Base-by-base conservation (phyloP, 2,113 vertebrate species). In the Nesospiza acunhae region DNA sequence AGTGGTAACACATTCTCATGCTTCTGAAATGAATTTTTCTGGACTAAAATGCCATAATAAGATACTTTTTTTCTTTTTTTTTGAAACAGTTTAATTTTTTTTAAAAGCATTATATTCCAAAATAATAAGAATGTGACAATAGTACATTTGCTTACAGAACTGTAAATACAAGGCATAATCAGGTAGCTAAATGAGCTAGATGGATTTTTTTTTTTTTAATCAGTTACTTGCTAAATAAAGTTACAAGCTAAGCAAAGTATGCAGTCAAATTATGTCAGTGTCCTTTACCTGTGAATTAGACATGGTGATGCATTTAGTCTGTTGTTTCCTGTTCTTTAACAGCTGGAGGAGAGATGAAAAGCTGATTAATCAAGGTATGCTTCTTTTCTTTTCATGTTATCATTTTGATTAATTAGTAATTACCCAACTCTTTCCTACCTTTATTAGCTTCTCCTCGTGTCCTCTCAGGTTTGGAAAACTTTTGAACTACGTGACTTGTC, bases 371-470 rank as follows among this genome's bases (percentile, higher is more conserved):
- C 67, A 80, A 86, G 35, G 24, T 74, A 63, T 52, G 17, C 21
- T 89, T 55, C 39, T 90, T 90, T 92, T 74, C 64, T 47, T 90
- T 90, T 87, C 64, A 63, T 52, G 39, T 63, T 81, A 90, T 75
- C 27, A 46, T 84, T 93, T 89, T 81, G 50, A 89, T 95, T 92
- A 86, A 80, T 86, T 84, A 78, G 31, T 78, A 90, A 94, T 92
- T 94, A 86, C 9, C 13, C 8, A 60, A 4, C 9, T 81, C 62
- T 78, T 91, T 84, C 79, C 72, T 80, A 62, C 30, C 18, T 66
- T 87, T 91, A 47, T 69, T 80, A 69, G 13, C 16, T 83, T 15
- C 30, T 87, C 13, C 33, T 84, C 66, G 33, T 42, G 39, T 55
- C 42, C 73, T 55, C 15, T 35, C 5, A 6, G 15, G 55, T 63